Evolutionary conservation across 2,888 invertebrate genomes (phyloP).

Genomic region (Psylliodes chrysocephalus): DNA sequence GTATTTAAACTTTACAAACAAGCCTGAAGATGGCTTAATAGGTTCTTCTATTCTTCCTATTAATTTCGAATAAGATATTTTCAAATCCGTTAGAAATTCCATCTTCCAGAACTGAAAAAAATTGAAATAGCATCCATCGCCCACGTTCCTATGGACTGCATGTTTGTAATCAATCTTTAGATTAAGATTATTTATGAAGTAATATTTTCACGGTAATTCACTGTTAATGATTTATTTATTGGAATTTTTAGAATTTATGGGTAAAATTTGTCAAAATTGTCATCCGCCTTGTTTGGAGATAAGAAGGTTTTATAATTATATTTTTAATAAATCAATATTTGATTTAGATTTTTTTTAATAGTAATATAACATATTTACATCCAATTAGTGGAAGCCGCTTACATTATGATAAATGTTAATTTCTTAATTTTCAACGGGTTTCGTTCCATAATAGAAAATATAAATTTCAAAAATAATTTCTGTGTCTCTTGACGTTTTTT

Average conservation of each 20-base stretch:
- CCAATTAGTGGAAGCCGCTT: no score
- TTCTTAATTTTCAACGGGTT: no score
- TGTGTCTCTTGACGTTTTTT: no score
- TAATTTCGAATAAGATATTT: no score
- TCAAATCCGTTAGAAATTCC: constrained; percentile 13
- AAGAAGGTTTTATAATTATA: background rate
- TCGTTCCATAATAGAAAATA: no score
- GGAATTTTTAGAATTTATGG: constrained; percentile 19
- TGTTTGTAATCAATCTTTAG: constrained; percentile 26
- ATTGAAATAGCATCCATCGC: constrained; percentile 8
- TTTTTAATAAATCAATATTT: background rate
- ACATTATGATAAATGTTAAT: no score
- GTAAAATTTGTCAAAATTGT: constrained; percentile 20
- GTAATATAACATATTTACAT: no score
- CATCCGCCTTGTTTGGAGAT: background rate
- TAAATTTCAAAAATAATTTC: no score
- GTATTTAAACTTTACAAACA: no score
- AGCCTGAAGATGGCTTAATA: no score
- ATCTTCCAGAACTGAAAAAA: constrained; percentile 10
- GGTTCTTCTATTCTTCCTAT: no score
- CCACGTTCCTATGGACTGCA: constrained; percentile 4
- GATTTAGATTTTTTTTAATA: no score
- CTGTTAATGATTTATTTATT: constrained; percentile 12
- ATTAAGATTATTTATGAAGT: constrained; percentile 23
- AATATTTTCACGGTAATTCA: constrained; percentile 17